These are phyloP conservation scores for Nineta flava DNA, from an alignment of 2,888 invertebrate genomes.

Conservation along the genomic window DNA sequence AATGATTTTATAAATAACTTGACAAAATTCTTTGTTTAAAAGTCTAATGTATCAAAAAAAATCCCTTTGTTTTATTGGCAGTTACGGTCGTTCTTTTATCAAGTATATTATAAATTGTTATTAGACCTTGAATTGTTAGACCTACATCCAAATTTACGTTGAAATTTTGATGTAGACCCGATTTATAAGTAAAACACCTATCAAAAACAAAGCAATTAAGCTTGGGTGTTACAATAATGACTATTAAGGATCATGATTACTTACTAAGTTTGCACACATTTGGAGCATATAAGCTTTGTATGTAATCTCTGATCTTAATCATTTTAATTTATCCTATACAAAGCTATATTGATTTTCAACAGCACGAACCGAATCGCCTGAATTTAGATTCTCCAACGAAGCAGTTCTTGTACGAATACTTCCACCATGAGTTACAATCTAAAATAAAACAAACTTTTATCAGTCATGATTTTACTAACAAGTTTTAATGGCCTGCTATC, in stretches of 20 bases:
- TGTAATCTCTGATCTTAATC: too few species aligned
- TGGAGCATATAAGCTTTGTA: too few species aligned
- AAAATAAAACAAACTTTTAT: slow-evolving; percentile 16
- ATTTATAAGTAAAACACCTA: not conserved
- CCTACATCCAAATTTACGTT: too few species aligned
- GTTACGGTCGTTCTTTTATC: too few species aligned
- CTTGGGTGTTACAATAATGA: not conserved
- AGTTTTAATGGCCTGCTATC: not conserved
- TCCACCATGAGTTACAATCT: slow-evolving; percentile 63
- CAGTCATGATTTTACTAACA: not conserved
- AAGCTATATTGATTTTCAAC: slow-evolving; percentile 75
- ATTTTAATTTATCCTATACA: slow-evolving; percentile 28
- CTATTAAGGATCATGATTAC: too few species aligned
- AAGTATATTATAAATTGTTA: too few species aligned
- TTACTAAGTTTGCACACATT: too few species aligned
- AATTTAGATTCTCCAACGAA: slow-evolving; percentile 44
- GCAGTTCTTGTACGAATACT: slow-evolving; percentile 67
- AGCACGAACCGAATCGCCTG: slow-evolving; percentile 40
- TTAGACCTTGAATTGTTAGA: slow-evolving; percentile 8
- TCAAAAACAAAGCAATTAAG: not conserved
- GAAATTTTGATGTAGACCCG: slow-evolving; percentile 7
- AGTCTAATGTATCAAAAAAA: too few species aligned
- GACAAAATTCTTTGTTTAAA: too few species aligned
- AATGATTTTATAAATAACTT: too few species aligned
- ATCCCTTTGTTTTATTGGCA: too few species aligned